Base-by-base conservation (phyloP, 2,888 invertebrate genomes). In the Cryptus armator region DNA sequence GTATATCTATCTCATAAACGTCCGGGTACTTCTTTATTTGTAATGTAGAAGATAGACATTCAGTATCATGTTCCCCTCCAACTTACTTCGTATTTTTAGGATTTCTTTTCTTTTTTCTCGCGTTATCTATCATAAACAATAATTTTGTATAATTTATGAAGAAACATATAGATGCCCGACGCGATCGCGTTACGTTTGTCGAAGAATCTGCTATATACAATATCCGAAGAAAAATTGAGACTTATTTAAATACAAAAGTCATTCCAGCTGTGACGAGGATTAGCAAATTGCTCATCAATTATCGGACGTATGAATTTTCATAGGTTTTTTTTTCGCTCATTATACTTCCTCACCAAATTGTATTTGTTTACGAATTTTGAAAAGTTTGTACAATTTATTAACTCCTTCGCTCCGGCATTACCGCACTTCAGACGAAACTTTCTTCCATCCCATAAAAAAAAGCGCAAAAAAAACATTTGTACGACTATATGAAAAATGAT, bases 11-110 rank as follows among this genome's bases (percentile, higher is more conserved):
- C 48, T 75, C 16, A 68, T 85, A 68, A 78, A 79, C 29, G 72
- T 78, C 74, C 74, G 67, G 78, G 74, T 74, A 81, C 68, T 81
- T 81, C 78, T 85, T 74, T 79, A 77, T 56, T 80, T 19, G 67
- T 81, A 68, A 75, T 10, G 67, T 78, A 77, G 74, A 84, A 56
- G 37, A 70, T 62, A 74, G 77, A 48, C 64, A 78, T 70, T 76
- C 10, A 43, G 44, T 74, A 75, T 43, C 78, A 6, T 80, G 37
- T 66, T 59, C 19, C 75, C 46, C 59, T 67, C 44, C 66, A 44
- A 84, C 32, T 53, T 29, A 14, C 9, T 79, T 70, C 37, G n/a
- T 71, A 51, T 59, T 76, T 71, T 62, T 62, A 67, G 29, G 14
- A 7, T 64, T 29, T 71, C 37, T 46, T 66, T 51, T 37, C 14